phyloP scores from a whole-genome alignment of 2,888 invertebrate species.

The Yponomeuta plumbellus region DNA sequence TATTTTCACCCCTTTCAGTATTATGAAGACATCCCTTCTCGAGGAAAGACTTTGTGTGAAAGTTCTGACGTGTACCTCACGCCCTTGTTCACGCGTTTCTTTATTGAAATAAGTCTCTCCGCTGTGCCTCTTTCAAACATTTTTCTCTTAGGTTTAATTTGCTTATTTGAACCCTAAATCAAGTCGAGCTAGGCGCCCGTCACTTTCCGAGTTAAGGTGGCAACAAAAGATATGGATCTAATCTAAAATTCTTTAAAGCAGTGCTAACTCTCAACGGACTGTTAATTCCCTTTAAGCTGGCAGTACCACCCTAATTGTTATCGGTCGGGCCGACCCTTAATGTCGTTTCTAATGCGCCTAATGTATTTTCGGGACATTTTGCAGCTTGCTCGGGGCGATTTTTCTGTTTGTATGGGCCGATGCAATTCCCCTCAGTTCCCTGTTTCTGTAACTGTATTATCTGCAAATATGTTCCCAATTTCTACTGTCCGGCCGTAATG shows the following conservation, averaged over 20 bases:
- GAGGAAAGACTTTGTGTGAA: neutral
- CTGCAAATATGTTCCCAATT: conserved; percentile 74
- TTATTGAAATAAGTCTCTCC: neutral
- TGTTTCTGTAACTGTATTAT: conserved; percentile 68
- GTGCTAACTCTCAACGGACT: conserved; percentile 57
- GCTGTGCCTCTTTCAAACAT: neutral
- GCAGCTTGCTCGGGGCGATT: conserved; percentile 72
- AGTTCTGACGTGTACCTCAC: neutral
- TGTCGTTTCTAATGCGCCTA: conserved; percentile 73
- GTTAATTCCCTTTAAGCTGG: conserved; percentile 70
- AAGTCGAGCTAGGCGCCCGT: neutral
- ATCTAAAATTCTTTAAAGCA: conserved; percentile 44
- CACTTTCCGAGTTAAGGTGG: neutral
- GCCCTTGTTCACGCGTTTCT: neutral
- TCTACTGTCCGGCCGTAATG: conserved; percentile 62
- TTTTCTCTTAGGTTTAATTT: neutral
- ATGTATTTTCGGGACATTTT: conserved; percentile 75
- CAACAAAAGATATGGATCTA: conserved; percentile 3
- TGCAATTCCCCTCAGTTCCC: conserved; percentile 50
- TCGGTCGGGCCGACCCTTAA: conserved; percentile 66
- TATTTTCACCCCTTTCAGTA: conserved; percentile 45
- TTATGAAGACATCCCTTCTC: conserved; percentile 36
- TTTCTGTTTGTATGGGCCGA: conserved; percentile 67
- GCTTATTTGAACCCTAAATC: neutral
- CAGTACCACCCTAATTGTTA: conserved; percentile 73